phyloP scores from a whole-genome alignment of 2,888 invertebrate species.

The Linnaemya tessellans region DNA sequence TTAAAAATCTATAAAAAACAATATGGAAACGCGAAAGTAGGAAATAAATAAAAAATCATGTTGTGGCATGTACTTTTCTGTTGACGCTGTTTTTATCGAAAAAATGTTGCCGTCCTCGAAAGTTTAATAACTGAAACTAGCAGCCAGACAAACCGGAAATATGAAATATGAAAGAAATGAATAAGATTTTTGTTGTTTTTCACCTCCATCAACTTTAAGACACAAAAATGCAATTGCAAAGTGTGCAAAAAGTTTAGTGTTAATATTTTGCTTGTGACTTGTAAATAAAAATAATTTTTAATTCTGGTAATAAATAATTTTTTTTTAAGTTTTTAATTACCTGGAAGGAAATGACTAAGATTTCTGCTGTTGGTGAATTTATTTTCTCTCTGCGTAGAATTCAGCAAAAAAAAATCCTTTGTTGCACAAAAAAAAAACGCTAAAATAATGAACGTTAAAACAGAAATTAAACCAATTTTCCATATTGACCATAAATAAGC shows the following conservation, averaged over 20 bases:
- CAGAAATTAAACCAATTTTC: slow-evolving; percentile 41
- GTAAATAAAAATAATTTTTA: slow-evolving; percentile 4
- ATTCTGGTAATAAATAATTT: slow-evolving; percentile 16
- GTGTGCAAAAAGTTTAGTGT: not conserved
- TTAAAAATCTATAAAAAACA: no score
- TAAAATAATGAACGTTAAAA: slow-evolving; percentile 51
- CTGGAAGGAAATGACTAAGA: slow-evolving; percentile 65
- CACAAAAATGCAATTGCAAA: not conserved
- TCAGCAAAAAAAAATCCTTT: slow-evolving; percentile 52
- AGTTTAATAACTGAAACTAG: not conserved
- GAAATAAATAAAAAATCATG: slow-evolving; percentile 16
- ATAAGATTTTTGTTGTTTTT: not conserved
- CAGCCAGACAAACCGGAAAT: slow-evolving; percentile 36
- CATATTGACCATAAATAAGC: slow-evolving; percentile 9
- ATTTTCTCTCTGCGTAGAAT: slow-evolving; percentile 18
- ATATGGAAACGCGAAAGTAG: not conserved
- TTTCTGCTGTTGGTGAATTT: not conserved
- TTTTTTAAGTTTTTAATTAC: slow-evolving; percentile 24
- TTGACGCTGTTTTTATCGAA: not conserved
- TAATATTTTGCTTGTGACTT: not conserved
- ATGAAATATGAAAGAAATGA: not conserved
- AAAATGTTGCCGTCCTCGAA: slow-evolving; percentile 10
- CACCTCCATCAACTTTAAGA: not conserved
- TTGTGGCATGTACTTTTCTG: not conserved
- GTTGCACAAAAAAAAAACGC: slow-evolving; percentile 48